Base-by-base conservation (phyloP, 92 coral and sea anemone species). In the Porites cylindrica region DNA sequence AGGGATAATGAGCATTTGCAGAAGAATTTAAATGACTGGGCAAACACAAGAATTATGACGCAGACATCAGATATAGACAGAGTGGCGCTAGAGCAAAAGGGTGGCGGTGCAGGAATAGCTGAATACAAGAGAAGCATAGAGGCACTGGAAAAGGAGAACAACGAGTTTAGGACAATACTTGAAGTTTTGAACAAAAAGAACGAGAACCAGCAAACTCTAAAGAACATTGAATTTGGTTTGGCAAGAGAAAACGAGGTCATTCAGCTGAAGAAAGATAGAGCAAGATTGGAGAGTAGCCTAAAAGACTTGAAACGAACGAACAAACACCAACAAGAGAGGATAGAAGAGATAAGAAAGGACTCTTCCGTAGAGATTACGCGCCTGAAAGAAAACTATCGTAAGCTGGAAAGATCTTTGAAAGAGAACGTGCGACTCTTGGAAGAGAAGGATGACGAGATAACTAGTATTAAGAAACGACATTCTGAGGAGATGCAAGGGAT, bases 141-240 rank as follows among this genome's bases (percentile, higher is more conserved):
- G 67, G 91, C 87, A n/a, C 75, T 94, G 38, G 96, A 94, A 50
- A 88, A 88, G 51, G 98, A 94, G 74, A 94, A 94, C 82, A 88
- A 86, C 38, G 98, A 94, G 79, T 94, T 94, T 66, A 89, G 94
- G 68, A 79, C 88, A 54, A 94, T 94, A 51, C 96, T 95, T 7
- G 98, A 91, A 21, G 90, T 84, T 8, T 79, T 95, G 66, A 94
- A 88, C 80, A 89, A 88, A 54, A 88, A 83, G 60, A 95, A 86
- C 69, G 89, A 84, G 58, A 85, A 71, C 70, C 94, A 92, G 70
- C 90, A 85, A 23, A 84, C 85, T 59, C 72, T 91, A 43, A 89
- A 86, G 72, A 77, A 79, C 24, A 92, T 92, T 11, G 98, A 95
- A 56, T 77, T 94, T 12, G 94, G 96, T 0, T 82, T 91, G 9